Percentiles rank a stretch among this genome's conserved stretches.
Conservation (phyloP, 2,797 vertebrate species). For the Neopelma chrysocephalum region DNA sequence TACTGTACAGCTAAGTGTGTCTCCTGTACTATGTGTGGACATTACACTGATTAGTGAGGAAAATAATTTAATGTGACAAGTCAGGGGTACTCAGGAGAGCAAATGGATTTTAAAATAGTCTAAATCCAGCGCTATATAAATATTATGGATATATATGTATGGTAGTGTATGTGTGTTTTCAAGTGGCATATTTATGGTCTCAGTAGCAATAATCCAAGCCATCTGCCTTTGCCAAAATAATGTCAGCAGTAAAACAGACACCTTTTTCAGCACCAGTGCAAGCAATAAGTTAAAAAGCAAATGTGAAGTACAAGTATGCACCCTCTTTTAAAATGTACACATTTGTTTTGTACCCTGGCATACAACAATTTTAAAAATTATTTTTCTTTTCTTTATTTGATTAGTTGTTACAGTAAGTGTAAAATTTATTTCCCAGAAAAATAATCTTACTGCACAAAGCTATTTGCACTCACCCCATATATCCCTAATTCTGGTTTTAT, state of each 20-base stretch:
- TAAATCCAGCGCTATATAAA: slow-evolving; percentile 50
- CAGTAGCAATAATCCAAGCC: slow-evolving; percentile 36
- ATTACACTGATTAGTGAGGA: slow-evolving; percentile 17
- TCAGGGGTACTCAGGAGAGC: background rate
- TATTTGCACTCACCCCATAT: background rate
- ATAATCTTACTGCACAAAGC: background rate
- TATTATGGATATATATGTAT: slow-evolving; percentile 38
- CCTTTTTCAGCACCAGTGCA: slow-evolving; percentile 7
- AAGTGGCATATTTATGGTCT: slow-evolving; percentile 36
- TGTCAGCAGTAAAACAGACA: slow-evolving; percentile 17
- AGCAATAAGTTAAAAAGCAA: background rate
- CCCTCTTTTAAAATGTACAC: background rate
- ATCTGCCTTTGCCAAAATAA: slow-evolving; percentile 41
- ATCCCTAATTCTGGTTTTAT: slow-evolving; percentile 1
- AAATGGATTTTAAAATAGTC: slow-evolving; percentile 57
- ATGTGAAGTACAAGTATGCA: background rate
- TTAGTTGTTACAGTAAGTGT: background rate
- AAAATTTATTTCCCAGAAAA: slow-evolving; percentile 18
- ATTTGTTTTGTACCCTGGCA: background rate
- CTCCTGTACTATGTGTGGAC: background rate
- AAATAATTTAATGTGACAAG: slow-evolving; percentile 51
- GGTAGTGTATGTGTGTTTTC: slow-evolving; percentile 8
- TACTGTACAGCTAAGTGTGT: background rate
- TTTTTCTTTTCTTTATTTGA: background rate
- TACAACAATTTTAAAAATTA: background rate